Base-by-base conservation (phyloP, 2,888 invertebrate species). In the Epicampocera succincta region DNA sequence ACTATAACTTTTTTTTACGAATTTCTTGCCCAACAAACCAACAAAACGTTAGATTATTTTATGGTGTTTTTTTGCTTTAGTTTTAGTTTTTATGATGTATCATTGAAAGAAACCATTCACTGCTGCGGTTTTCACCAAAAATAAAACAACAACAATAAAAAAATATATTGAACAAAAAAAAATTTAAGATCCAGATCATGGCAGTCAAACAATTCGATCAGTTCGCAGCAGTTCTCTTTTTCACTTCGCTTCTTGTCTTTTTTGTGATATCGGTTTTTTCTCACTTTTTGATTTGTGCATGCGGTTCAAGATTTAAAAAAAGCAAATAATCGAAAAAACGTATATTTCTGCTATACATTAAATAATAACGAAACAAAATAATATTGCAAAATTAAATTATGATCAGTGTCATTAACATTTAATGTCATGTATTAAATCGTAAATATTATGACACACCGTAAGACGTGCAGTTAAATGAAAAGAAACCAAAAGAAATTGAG, bases 121-220 rank as follows among this genome's bases (percentile, higher is more conserved):
- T 46, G 72, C 79, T 50, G 72, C 66, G 65, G 69, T 78, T 82
- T 82, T 75, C 78, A 71, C 69, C 78, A 4, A 75, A 78, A 71
- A 71, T 9, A 58, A 48, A 13, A 44, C 21, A n/a, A 40, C n/a
- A n/a, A n/a, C n/a, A n/a, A 60, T 48, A 52, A 52, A 44, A 60
- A 48, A 56, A 60, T 46, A 63, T 63, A 40, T 69, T 48, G 40
- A 65, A 63, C 33, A 38, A 73, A 63, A 71, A 46, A 33, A 33
- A 9, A 33, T 33, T 46, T 12, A 56, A 76, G 46, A 76, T 76
- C 69, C 74, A 82, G 66, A 82, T 82, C 78, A 78, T 78, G 54
- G 60, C 82, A 82, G 82, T 75, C 82, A 78, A 78, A 71, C 78
- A 71, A 75, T 75, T 74, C 82, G 82, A 78, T 82, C 69, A 75